A percentile compares a stretch with the other conserved stretches of the same genome.
Conservation (phyloP, 2,888 invertebrate species). For the Drosophila aldrichi region DNA sequence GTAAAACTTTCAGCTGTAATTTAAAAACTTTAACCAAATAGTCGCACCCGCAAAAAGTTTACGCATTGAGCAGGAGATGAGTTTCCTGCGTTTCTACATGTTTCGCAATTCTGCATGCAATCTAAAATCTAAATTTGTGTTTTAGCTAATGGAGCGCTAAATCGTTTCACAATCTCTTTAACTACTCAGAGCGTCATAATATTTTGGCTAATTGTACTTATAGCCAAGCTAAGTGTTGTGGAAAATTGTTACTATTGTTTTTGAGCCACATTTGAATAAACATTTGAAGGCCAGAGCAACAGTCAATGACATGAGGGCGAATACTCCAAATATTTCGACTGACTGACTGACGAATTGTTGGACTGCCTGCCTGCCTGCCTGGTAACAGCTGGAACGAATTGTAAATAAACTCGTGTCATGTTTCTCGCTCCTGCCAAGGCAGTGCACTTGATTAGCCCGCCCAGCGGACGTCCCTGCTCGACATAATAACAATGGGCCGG, state of each 20-base stretch:
- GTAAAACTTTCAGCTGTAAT: slow-evolving; percentile 20
- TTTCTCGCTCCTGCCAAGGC: slow-evolving; percentile 37
- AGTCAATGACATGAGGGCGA: slow-evolving; percentile 23
- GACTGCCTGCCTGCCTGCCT: slow-evolving; percentile 8
- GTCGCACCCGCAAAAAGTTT: slow-evolving; percentile 4
- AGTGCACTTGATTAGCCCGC: slow-evolving; percentile 67
- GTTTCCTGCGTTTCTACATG: not conserved
- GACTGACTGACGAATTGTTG: not conserved
- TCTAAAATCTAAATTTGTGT: not conserved
- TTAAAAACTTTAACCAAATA: slow-evolving; percentile 14
- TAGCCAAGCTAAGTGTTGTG: slow-evolving; percentile 31
- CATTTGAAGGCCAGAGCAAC: slow-evolving; percentile 42
- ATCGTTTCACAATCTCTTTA: not conserved
- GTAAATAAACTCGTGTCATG: slow-evolving; percentile 41
- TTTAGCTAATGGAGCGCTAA: not conserved
- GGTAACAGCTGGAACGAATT: slow-evolving; percentile 44
- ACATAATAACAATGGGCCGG: slow-evolving; percentile 29
- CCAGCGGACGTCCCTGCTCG: slow-evolving; percentile 32
- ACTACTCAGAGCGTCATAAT: not conserved
- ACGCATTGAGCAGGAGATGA: slow-evolving; percentile 13
- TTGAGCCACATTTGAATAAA: slow-evolving; percentile 47
- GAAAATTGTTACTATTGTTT: slow-evolving; percentile 38
- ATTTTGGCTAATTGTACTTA: not conserved
- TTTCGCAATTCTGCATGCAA: slow-evolving; percentile 8
- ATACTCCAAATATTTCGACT: not conserved